phyloP scores from a whole-genome alignment of 2,113 vertebrate species.

The Sander vitreus region DNA sequence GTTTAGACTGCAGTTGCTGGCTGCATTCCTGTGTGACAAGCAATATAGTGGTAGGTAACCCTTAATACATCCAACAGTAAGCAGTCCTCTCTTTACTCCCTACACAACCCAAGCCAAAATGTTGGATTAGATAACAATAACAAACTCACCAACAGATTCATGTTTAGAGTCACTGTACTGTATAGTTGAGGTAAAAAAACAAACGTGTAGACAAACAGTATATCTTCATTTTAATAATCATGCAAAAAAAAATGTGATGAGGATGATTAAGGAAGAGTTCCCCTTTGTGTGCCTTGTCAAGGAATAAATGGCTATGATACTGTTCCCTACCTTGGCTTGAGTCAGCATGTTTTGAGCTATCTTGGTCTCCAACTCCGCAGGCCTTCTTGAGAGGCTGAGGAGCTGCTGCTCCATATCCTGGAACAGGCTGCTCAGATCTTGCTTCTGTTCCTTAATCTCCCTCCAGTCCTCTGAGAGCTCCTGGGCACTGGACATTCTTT shows the following conservation, averaged over 20 bases:
- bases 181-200: neutral
- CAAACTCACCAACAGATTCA: neutral
- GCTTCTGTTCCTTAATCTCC: conserved; percentile 92
- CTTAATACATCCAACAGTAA: conserved; percentile 5
- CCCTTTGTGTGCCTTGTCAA: neutral
- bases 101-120: neutral
- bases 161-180: neutral
- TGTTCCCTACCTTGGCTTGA: conserved; percentile 89
- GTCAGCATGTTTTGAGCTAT: conserved; percentile 94
- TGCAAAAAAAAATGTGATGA: neutral
- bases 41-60: conserved; percentile 6
- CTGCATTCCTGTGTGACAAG: conserved; percentile 87
- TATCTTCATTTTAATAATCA: neutral
- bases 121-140: neutral
- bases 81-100: conserved; percentile 20
- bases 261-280: neutral
- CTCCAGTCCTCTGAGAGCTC: conserved; percentile 93
- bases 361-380: conserved; percentile 92
- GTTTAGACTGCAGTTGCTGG: conserved; percentile 90
- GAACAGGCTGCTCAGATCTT: conserved; percentile 91
- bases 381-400: conserved; percentile 91
- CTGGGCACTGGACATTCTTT: conserved; percentile 90
- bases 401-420: conserved; percentile 95
- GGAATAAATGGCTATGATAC: neutral
- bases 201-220: neutral